Conservation (phyloP, 2,113 vertebrate genomes). For the Micronisus gabar region DNA sequence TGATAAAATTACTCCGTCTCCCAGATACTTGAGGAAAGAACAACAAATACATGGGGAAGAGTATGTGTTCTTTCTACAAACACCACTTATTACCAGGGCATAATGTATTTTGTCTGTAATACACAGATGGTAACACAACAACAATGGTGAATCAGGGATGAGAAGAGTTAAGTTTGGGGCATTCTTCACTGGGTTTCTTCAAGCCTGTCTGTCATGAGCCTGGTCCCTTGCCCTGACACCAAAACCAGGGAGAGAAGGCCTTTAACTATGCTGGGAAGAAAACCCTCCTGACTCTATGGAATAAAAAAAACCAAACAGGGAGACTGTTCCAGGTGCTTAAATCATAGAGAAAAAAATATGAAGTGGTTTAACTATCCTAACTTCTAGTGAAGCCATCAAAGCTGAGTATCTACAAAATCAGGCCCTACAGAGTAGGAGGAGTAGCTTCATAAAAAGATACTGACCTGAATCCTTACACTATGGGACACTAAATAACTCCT, state of each 20-base stretch:
- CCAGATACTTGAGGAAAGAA: neutral
- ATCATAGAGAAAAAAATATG: neutral
- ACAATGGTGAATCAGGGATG: neutral
- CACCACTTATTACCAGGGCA: neutral
- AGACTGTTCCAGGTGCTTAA: neutral
- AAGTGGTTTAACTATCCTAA: neutral
- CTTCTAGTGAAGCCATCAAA: neutral
- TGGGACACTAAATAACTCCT: neutral
- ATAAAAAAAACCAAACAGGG: neutral
- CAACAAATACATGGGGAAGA: neutral
- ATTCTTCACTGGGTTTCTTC: neutral
- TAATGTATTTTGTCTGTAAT: neutral
- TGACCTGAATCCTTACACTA: neutral
- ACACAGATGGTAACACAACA: neutral
- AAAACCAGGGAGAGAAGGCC: neutral
- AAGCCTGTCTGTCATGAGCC: neutral
- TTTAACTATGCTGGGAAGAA: neutral
- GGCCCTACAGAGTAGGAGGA: neutral
- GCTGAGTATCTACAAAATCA: neutral
- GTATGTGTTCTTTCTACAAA: neutral
- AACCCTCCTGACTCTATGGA: neutral
- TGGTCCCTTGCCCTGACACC: neutral
- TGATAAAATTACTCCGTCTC: neutral
- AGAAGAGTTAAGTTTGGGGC: neutral
- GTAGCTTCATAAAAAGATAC: neutral